Conservation (phyloP, 2,113 vertebrate genomes). For the Python bivittatus region DNA sequence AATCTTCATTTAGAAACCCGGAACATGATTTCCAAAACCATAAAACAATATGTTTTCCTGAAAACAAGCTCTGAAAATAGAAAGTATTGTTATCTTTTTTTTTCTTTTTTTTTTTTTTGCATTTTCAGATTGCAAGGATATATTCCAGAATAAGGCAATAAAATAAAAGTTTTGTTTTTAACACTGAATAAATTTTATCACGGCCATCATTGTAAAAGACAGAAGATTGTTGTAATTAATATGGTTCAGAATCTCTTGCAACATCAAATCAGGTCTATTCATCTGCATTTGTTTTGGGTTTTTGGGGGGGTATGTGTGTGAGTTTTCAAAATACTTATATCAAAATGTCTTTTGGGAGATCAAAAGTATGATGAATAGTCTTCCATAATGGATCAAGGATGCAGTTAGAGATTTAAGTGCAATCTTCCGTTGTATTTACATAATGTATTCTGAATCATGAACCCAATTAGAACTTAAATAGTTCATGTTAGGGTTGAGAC, state of each 20-base stretch:
- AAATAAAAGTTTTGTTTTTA: slow-evolving; percentile 4
- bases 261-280: background rate
- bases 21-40: slow-evolving; percentile 7
- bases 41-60: background rate
- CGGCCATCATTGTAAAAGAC: background rate
- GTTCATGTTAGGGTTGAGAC: background rate
- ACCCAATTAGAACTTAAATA: slow-evolving; percentile 2
- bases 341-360: background rate
- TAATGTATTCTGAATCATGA: background rate
- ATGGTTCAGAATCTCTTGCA: background rate
- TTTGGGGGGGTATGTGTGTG: background rate
- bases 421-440: background rate
- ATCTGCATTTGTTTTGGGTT: background rate
- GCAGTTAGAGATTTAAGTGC: background rate
- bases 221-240: background rate
- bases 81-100: background rate
- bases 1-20: slow-evolving; percentile 4
- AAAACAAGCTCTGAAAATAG: background rate
- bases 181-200: background rate
- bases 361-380: background rate
- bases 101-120: background rate
- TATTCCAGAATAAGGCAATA: background rate
- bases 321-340: background rate
- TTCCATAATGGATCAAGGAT: background rate
- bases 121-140: background rate